Evolutionary conservation across 2,797 vertebrate species (phyloP).

Genomic region (Parotocinclus haroldoi): DNA sequence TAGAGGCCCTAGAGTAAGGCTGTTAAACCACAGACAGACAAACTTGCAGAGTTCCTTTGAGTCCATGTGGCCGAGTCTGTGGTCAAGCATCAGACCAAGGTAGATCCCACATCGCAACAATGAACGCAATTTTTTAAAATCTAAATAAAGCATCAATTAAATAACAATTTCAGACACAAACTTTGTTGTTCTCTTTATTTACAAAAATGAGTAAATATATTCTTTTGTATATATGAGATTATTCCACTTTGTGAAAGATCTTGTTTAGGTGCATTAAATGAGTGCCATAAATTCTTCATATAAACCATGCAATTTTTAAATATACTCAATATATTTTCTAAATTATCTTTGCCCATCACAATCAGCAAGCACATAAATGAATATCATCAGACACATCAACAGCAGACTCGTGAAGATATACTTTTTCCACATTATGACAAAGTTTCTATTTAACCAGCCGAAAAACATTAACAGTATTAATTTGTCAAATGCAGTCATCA

Average conservation of each 20-base stretch:
- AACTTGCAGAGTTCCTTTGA: no score
- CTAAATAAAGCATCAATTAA: conserved; percentile 12
- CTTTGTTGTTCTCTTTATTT: conserved; percentile 69
- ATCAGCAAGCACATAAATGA: conserved; percentile 63
- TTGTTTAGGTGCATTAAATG: conserved; percentile 46
- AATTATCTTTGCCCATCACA: conserved; percentile 56
- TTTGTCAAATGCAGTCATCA: conserved; percentile 27
- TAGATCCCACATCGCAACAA: no score
- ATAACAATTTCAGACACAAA: conserved; percentile 17
- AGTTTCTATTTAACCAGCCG: conserved; percentile 41
- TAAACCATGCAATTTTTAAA: conserved; percentile 58
- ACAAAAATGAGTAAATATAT: conserved; percentile 63
- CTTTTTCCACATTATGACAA: conserved; percentile 10
- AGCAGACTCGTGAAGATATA: conserved; percentile 39
- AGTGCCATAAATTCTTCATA: conserved; percentile 48
- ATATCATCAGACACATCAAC: conserved; percentile 40
- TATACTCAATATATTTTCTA: conserved; percentile 55
- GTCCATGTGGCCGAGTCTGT: no score
- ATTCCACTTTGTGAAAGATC: conserved; percentile 18
- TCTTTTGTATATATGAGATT: conserved; percentile 39
- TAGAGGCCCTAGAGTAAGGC: no score
- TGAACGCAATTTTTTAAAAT: neutral
- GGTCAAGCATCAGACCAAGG: no score
- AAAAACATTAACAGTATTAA: conserved; percentile 43
- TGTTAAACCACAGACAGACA: no score